Evolutionary conservation across 2,113 vertebrate genomes (phyloP).

Genomic region (Cyprinodon variegatus): DNA sequence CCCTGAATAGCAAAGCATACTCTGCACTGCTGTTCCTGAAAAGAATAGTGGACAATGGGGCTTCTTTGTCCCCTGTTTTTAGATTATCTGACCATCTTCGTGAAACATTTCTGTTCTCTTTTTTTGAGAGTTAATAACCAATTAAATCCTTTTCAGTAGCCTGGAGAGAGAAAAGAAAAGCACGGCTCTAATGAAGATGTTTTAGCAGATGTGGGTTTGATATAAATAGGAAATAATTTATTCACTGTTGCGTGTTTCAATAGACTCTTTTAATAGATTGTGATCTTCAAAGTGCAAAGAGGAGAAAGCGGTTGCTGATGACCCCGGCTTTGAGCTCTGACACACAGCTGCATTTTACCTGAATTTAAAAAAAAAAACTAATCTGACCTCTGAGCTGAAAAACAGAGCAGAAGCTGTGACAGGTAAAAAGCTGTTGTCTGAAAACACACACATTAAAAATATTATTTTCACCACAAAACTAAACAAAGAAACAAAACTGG

Average conservation of each 20-base stretch:
- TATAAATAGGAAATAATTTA: constrained; percentile 42
- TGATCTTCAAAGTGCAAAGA: constrained; percentile 29
- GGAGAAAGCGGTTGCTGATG: constrained; percentile 10
- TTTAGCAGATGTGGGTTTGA: constrained; percentile 25
- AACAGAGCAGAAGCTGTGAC: constrained; percentile 37
- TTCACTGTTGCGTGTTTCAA: constrained; percentile 35
- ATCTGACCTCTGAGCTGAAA: constrained; percentile 31
- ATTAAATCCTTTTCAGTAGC: constrained; percentile 32
- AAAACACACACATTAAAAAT: constrained; percentile 32
- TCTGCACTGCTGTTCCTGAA: constrained; percentile 55
- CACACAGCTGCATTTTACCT: constrained; percentile 12
- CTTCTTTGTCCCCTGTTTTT: constrained; percentile 35
- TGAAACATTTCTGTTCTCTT: constrained; percentile 38
- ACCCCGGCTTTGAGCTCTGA: constrained; percentile 2
- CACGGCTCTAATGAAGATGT: background rate
- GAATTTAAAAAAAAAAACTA: constrained; percentile 1
- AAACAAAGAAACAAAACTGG: background rate
- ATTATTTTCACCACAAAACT: constrained; percentile 18
- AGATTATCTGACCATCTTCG: constrained; percentile 24
- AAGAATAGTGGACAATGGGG: constrained; percentile 50
- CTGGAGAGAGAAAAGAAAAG: background rate
- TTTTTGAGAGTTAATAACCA: constrained; percentile 19
- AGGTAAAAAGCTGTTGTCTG: constrained; percentile 17
- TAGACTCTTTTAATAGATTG: constrained; percentile 32
- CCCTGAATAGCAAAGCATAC: constrained; percentile 68